Conservation (phyloP, 2,888 invertebrate genomes). For the Cerastoderma edule region DNA sequence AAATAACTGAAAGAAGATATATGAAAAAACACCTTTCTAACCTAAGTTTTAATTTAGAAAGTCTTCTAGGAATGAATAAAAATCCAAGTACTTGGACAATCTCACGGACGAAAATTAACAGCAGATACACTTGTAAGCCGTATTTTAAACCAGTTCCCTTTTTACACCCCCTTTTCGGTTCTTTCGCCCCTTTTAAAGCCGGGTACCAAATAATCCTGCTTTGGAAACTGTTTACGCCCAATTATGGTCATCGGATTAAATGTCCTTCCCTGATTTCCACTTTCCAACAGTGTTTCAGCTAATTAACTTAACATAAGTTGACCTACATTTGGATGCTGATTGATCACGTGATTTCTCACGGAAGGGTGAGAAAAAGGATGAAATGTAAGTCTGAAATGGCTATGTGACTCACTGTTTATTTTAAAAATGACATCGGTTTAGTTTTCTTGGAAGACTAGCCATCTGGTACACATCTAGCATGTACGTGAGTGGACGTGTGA, state of each 20-base stretch:
- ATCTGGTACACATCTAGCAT: too few species aligned
- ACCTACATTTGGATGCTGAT: constrained; percentile 23
- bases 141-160: constrained; percentile 3
- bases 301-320: constrained; percentile 20
- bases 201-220: constrained; percentile 2
- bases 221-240: background rate
- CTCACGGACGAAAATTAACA: background rate
- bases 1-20: background rate
- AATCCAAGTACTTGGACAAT: background rate
- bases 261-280: too few species aligned
- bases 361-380: constrained; percentile 21
- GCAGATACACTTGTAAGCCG: background rate
- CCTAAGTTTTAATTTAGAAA: background rate
- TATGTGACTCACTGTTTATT: too few species aligned
- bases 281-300: background rate
- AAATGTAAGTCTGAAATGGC: constrained; percentile 22
- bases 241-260: too few species aligned
- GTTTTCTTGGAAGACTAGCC: too few species aligned
- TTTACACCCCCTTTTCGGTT: constrained; percentile 4
- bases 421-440: too few species aligned
- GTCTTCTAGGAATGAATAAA: background rate
- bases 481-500: too few species aligned
- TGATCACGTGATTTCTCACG: constrained; percentile 26
- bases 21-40: background rate
- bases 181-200: background rate